Evolutionary conservation across 2,888 invertebrate species (phyloP).

Genomic region (Habrosyne pyritoides): DNA sequence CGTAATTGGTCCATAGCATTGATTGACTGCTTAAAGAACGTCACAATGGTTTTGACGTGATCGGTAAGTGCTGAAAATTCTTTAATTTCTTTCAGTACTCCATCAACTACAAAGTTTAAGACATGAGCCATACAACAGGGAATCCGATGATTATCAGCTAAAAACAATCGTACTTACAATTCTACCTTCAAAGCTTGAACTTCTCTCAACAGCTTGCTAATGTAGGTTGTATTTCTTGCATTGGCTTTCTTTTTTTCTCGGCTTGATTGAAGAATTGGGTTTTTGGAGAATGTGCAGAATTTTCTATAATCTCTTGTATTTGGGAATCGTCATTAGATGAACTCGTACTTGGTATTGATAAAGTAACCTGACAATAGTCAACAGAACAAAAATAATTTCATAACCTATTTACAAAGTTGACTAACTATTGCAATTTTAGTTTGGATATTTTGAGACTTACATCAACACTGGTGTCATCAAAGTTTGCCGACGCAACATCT

Average conservation of each 20-base stretch:
- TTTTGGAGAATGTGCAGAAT: slow-evolving; percentile 9
- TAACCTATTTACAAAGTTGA: slow-evolving; percentile 18
- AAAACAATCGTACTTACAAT: not conserved
- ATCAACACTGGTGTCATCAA: slow-evolving; percentile 20
- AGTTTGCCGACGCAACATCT: slow-evolving; percentile 18
- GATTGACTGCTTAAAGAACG: slow-evolving; percentile 42
- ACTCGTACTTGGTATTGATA: slow-evolving; percentile 13
- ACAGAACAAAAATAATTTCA: slow-evolving; percentile 15
- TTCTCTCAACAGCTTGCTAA: slow-evolving; percentile 23
- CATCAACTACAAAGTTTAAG: slow-evolving; percentile 39
- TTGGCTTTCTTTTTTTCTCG: slow-evolving; percentile 19
- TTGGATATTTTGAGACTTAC: slow-evolving; percentile 21
- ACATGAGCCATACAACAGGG: slow-evolving; percentile 40
- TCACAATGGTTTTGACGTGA: slow-evolving; percentile 43
- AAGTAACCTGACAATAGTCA: slow-evolving; percentile 18
- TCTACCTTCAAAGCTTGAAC: slow-evolving; percentile 32
- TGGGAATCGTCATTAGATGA: slow-evolving; percentile 15
- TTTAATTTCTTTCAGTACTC: slow-evolving; percentile 30
- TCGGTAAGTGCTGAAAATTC: slow-evolving; percentile 30
- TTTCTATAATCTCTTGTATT: slow-evolving; percentile 17
- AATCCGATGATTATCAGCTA: slow-evolving; percentile 16
- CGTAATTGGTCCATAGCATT: slow-evolving; percentile 42
- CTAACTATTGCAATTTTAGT: slow-evolving; percentile 21
- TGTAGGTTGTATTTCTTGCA: slow-evolving; percentile 21
- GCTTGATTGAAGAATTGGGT: slow-evolving; percentile 20